These are phyloP conservation scores for Dissostichus mawsoni DNA, from an alignment of 2,113 vertebrate species.

Conservation along the genomic window DNA sequence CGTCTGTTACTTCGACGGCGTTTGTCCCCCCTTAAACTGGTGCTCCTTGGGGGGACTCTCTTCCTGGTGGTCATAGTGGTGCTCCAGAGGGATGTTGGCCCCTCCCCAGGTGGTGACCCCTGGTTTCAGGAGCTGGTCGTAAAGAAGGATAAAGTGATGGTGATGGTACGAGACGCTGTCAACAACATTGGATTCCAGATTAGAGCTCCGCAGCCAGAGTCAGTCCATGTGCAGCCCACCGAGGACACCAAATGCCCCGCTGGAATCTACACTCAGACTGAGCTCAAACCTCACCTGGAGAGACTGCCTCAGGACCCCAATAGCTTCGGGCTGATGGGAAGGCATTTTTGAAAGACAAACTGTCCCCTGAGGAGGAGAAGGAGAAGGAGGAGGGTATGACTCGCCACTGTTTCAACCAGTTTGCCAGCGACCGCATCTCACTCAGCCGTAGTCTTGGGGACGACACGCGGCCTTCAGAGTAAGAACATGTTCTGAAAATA, in stretches of 20 bases:
- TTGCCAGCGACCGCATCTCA: constrained; percentile 95
- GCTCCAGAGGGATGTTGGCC: constrained; percentile 87
- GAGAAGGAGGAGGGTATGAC: constrained; percentile 92
- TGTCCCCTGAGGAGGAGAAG: constrained; percentile 87
- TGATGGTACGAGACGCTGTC: constrained; percentile 89
- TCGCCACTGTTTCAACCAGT: constrained; percentile 98
- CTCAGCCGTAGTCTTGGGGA: constrained; percentile 93
- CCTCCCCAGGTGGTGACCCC: constrained; percentile 80
- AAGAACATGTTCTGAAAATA: constrained; percentile 70
- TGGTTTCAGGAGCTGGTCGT: constrained; percentile 90
- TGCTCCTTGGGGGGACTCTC: constrained; percentile 82
- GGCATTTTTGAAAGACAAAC: constrained; percentile 84
- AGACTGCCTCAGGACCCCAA: constrained; percentile 88
- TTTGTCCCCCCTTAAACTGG: constrained; percentile 89
- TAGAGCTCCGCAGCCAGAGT: constrained; percentile 81
- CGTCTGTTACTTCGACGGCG: constrained; percentile 85
- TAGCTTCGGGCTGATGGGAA: constrained; percentile 85
- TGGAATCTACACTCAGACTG: constrained; percentile 87
- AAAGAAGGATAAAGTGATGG: constrained; percentile 87
- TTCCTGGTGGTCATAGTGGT: constrained; percentile 90
- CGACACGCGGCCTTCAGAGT: constrained; percentile 94
- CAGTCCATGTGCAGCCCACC: constrained; percentile 53
- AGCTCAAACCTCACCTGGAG: constrained; percentile 90
- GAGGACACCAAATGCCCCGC: constrained; percentile 80
- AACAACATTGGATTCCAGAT: constrained; percentile 95